Evolutionary conservation across 2,797 vertebrate genomes (phyloP).

Genomic region (Bucorvus abyssinicus): DNA sequence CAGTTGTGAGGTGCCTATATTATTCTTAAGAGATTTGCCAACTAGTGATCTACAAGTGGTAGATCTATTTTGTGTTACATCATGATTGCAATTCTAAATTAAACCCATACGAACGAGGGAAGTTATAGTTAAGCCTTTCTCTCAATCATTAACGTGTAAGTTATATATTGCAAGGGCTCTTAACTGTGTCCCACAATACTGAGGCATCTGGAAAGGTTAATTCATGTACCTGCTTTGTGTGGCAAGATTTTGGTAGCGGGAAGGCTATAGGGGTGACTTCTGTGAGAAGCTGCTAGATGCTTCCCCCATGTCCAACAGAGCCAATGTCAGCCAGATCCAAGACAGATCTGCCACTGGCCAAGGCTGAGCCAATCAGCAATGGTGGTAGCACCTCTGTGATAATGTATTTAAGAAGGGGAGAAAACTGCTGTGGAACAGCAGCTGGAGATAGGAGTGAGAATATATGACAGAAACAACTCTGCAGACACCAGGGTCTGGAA

Average conservation of each 20-base stretch:
- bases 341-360: neutral
- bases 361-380: neutral
- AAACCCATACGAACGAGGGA: constrained; percentile 15
- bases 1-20: neutral
- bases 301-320: neutral
- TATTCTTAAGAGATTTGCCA: neutral
- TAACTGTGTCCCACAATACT: neutral
- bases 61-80: constrained; percentile 35
- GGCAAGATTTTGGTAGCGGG: neutral
- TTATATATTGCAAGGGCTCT: neutral
- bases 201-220: neutral
- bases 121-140: neutral
- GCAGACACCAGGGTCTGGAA: neutral
- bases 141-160: constrained; percentile 6
- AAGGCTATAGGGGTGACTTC: neutral
- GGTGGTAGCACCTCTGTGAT: fast-evolving
- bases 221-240: neutral
- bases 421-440: neutral
- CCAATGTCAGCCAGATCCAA: neutral
- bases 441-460: neutral
- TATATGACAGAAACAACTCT: neutral
- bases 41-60: neutral
- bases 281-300: neutral
- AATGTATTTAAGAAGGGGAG: neutral
- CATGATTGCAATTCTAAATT: constrained; percentile 38